A percentile compares a stretch with the other conserved stretches of the same genome.
These are phyloP conservation scores for Drosophila limbata DNA, from an alignment of 2,888 invertebrate species.

Conservation along the genomic window DNA sequence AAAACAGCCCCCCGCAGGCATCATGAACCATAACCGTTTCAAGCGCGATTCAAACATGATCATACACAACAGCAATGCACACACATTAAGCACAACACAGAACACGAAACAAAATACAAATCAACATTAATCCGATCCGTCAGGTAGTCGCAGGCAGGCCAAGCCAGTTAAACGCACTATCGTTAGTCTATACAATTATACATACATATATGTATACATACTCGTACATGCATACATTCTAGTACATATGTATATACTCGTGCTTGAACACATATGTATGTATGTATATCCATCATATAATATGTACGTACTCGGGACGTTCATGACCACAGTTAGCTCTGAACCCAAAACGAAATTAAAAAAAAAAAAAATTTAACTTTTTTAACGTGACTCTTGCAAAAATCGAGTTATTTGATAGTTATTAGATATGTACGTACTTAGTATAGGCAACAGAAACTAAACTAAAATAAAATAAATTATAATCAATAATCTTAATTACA, in stretches of 20 bases:
- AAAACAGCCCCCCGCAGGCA: constrained; percentile 29
- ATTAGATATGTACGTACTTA: constrained; percentile 27
- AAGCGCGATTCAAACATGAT: constrained; percentile 35
- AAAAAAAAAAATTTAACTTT: neutral
- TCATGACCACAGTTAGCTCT: constrained; percentile 1
- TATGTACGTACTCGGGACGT: constrained; percentile 15
- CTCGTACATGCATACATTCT: constrained; percentile 14
- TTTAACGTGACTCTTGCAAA: neutral
- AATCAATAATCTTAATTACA: constrained; percentile 33
- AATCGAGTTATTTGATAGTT: constrained; percentile 36
- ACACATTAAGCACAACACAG: constrained; percentile 11
- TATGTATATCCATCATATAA: constrained; percentile 23
- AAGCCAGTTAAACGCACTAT: constrained; percentile 31
- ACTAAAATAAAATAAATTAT: constrained; percentile 31
- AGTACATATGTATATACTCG: constrained; percentile 3
- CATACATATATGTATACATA: constrained; percentile 7
- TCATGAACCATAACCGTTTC: constrained; percentile 32
- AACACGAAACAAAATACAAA: constrained; percentile 1
- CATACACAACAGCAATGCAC: constrained; percentile 15
- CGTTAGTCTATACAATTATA: constrained; percentile 23
- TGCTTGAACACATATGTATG: constrained; percentile 9
- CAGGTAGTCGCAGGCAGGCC: constrained; percentile 51
- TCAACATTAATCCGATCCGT: constrained; percentile 32
- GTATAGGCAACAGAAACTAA: constrained; percentile 26
- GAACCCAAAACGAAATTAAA: neutral